Evolutionary conservation across 2,113 vertebrate species (phyloP), one percentile per base, ranked within the genome.

Genomic region (Bufo gargarizans): DNA sequence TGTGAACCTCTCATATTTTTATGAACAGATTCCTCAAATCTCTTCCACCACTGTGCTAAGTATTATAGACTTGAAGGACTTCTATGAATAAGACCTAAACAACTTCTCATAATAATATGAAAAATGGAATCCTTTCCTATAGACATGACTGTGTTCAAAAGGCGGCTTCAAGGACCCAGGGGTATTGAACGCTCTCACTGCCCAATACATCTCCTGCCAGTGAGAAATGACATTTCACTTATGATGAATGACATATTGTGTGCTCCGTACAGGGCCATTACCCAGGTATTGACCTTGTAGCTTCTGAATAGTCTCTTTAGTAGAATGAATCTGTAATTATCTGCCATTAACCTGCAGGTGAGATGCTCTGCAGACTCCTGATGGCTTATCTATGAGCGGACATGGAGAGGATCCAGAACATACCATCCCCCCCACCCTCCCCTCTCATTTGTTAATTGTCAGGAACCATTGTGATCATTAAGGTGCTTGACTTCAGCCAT

Each of bases 391-490:
- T 58, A 12, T 13, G 33, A 33, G 33, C 33, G 33, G 33, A 33
- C 33, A 33, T 33, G 33, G 1, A 33, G 33, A 33, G 33, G 33
- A 33, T 33, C 33, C 33, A 33, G 33, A 33, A 33, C 33, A 33
- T 33, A 33, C 33, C 33, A 33, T 33, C 33, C 33, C 33, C 33
- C 33, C 33, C 33, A 1, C 12, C 17, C 6, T 17, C 69, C 14
- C 20, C 19, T 20, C 19, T 53, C 9, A 4, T 76, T 76, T 76
- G 33, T 45, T 72, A 72, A 76, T 77, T 17, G 9, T 49, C 47
- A 47, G 74, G 16, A n/a, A 13, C 76, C 50, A 55, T 55, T 78
- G 76, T 55, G 76, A 78, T 78, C 49, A 78, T 78, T 78, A 78
- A 78, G 76, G 50, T 55, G 19, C 47, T 78, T n/a, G 49, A 13